These are phyloP conservation scores for Ridgeia piscesae DNA, from an alignment of 1,140 invertebrate species.

Conservation along the genomic window DNA sequence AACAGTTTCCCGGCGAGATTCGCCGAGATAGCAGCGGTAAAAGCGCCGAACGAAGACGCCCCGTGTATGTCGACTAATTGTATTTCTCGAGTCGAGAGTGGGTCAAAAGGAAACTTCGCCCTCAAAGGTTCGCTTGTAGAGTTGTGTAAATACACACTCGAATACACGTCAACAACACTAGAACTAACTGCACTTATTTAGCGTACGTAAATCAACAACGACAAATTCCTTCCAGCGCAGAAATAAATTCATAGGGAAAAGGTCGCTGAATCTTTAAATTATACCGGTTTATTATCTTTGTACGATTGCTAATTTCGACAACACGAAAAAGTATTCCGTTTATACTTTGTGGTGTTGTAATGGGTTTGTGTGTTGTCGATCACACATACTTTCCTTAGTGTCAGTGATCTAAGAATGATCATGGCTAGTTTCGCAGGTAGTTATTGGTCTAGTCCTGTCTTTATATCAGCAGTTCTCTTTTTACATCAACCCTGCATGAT, in stretches of 20 bases:
- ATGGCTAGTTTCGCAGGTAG: background rate
- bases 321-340: background rate
- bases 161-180: background rate
- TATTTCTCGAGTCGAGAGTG: background rate
- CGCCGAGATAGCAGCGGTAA: background rate
- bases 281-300: background rate
- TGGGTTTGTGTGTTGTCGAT: background rate
- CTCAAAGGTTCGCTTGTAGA: background rate
- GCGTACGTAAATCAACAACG: background rate
- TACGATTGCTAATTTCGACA: background rate
- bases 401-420: background rate
- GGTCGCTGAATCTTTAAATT: background rate
- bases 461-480: too few relatives aligned
- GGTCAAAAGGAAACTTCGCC: background rate
- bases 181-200: background rate
- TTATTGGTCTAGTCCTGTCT: background rate
- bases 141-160: background rate
- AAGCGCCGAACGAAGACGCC: background rate
- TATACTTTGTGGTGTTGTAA: background rate
- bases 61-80: background rate
- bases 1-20: background rate
- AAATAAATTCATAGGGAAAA: background rate
- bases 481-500: too few relatives aligned
- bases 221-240: background rate
- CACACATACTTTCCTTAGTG: background rate